phyloP scores from a whole-genome alignment of 2,113 vertebrate genomes.

The Diphyllodes magnificus region DNA sequence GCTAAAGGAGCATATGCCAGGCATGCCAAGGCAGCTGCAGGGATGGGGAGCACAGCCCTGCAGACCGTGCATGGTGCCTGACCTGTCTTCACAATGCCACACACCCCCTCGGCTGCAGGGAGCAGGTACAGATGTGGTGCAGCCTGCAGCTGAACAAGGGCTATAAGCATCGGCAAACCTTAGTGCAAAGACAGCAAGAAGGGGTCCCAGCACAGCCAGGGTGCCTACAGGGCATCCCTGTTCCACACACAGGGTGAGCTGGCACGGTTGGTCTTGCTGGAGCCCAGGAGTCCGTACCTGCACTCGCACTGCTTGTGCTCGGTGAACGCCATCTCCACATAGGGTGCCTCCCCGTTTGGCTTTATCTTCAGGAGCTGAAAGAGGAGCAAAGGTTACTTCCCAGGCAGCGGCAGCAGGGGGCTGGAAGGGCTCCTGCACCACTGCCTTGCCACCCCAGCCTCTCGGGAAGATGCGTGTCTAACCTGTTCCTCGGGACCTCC shows the following conservation, averaged over 20 bases:
- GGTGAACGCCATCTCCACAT: constrained; percentile 63
- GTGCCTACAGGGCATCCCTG: background rate
- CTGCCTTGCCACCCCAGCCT: background rate
- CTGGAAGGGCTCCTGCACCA: background rate
- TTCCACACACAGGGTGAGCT: background rate
- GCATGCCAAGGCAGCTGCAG: background rate
- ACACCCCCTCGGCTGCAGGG: rapidly evolving
- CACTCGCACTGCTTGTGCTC: constrained; percentile 72
- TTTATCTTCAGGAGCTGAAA: constrained; percentile 76
- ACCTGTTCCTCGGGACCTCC: constrained; percentile 11
- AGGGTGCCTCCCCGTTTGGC: constrained; percentile 36
- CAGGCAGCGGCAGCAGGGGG: background rate
- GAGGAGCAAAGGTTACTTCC: constrained; percentile 7
- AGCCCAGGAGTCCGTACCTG: constrained; percentile 52
- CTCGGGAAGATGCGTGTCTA: background rate
- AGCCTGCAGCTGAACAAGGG: background rate
- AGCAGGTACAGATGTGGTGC: background rate
- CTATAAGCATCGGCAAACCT: rapidly evolving
- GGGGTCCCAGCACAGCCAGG: background rate
- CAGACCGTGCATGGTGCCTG: rapidly evolving
- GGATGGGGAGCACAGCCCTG: background rate
- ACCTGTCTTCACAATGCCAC: rapidly evolving
- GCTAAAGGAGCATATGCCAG: background rate
- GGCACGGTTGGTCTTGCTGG: background rate
- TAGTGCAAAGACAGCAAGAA: rapidly evolving